Conservation (phyloP, 2,888 invertebrate genomes). For the Agrotis clavis region DNA sequence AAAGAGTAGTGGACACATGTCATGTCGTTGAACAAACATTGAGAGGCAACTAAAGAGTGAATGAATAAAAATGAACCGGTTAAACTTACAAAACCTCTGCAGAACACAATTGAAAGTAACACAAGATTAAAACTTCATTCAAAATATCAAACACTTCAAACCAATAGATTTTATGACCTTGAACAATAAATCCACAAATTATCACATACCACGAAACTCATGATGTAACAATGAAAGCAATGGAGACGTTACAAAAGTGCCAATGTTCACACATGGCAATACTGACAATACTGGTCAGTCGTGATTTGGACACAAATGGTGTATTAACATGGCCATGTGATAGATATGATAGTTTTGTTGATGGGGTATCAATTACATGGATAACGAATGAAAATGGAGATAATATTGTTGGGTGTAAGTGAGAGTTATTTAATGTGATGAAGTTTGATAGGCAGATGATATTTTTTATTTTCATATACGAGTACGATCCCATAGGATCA, state of each 20-base stretch:
- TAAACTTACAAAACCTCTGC: not conserved
- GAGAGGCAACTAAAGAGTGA: too few relatives aligned
- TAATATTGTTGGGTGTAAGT: not conserved
- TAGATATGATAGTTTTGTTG: slow-evolving; percentile 37
- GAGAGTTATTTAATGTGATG: not conserved
- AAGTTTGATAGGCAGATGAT: not conserved
- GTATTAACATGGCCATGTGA: slow-evolving; percentile 56
- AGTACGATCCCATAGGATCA: too few relatives aligned
- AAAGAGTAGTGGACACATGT: too few relatives aligned
- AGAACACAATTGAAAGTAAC: not conserved
- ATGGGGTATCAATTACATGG: slow-evolving; percentile 43
- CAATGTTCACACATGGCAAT: slow-evolving; percentile 48
- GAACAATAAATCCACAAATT: slow-evolving; percentile 49
- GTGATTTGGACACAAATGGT: slow-evolving; percentile 51
- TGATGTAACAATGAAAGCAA: slow-evolving; percentile 53
- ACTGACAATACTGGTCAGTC: slow-evolving; percentile 20
- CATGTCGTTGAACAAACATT: too few relatives aligned
- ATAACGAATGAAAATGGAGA: slow-evolving; percentile 6
- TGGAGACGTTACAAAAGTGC: slow-evolving; percentile 51
- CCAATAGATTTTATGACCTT: slow-evolving; percentile 32
- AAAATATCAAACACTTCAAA: slow-evolving; percentile 1
- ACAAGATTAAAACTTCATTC: not conserved
- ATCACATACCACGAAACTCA: slow-evolving; percentile 60
- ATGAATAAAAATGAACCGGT: not conserved
- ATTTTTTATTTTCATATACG: too few relatives aligned